Percentiles rank a stretch among this genome's conserved stretches.
phyloP scores from a whole-genome alignment of 1,140 invertebrate species.

The Ostrea denselamellosa region DNA sequence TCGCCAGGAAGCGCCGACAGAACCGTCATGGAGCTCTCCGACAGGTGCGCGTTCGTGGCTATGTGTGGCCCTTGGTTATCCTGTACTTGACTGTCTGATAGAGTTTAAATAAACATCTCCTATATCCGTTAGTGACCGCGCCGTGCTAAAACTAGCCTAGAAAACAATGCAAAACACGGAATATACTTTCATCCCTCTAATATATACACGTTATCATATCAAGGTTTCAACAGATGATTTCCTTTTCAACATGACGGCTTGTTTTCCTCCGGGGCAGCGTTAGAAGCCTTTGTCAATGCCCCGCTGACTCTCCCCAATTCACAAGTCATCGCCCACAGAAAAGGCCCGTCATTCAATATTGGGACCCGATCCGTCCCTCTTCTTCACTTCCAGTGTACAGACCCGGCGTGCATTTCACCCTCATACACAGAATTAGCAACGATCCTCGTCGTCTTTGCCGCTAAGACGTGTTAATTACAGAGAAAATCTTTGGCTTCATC shows the following conservation, averaged over 20 bases:
- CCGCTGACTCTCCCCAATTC: conserved; percentile 2
- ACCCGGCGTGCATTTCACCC: conserved; percentile 6
- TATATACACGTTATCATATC: background rate
- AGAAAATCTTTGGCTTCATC: conserved; percentile 13
- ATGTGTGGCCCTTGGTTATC: conserved; percentile 14
- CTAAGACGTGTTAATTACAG: conserved; percentile 37
- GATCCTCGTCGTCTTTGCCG: background rate
- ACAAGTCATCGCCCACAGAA: conserved; percentile 21
- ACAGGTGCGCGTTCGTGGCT: background rate
- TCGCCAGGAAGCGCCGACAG: background rate
- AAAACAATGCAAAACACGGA: conserved; percentile 24
- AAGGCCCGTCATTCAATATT: conserved; percentile 10
- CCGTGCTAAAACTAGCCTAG: conserved; percentile 1
- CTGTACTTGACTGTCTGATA: conserved; percentile 26
- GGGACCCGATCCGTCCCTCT: background rate
- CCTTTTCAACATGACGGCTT: conserved; percentile 12
- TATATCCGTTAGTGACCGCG: conserved; percentile 17
- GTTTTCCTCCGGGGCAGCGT: background rate
- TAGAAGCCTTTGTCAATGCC: background rate
- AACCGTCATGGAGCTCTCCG: background rate
- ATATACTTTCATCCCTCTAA: background rate
- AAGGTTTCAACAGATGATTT: conserved; percentile 10
- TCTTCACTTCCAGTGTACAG: background rate
- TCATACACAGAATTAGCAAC: background rate
- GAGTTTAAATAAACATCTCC: conserved; percentile 31